These are phyloP conservation scores for Philaethria dido DNA, from an alignment of 2,888 invertebrate species.

Conservation along the genomic window DNA sequence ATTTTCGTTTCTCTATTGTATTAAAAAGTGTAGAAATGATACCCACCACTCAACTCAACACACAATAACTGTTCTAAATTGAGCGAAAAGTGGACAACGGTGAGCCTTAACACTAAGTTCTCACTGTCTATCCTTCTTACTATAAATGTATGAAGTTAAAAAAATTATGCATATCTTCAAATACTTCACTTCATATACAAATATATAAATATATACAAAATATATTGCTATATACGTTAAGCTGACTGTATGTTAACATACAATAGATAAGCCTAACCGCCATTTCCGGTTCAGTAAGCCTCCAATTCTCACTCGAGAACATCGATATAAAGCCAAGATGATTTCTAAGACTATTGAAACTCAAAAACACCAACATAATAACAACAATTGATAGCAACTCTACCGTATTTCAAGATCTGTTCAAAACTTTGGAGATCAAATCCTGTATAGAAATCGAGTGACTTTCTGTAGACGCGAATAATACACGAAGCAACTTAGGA, in stretches of 20 bases:
- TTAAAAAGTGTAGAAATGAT: too few relatives aligned
- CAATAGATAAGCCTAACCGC: not conserved
- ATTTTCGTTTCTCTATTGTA: too few relatives aligned
- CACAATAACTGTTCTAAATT: too few relatives aligned
- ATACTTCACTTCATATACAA: too few relatives aligned
- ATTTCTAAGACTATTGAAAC: not conserved
- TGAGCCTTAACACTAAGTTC: too few relatives aligned
- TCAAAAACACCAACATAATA: not conserved
- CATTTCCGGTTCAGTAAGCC: not conserved
- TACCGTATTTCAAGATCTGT: not conserved
- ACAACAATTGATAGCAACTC: not conserved
- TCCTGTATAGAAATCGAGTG: not conserved
- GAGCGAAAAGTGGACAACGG: too few relatives aligned
- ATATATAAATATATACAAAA: not conserved
- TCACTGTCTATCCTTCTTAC: too few relatives aligned
- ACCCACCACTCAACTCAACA: too few relatives aligned
- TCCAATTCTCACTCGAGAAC: not conserved
- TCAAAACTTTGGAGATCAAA: constrained; percentile 1
- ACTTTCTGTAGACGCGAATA: not conserved
- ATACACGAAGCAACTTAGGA: not conserved
- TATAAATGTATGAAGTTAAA: too few relatives aligned
- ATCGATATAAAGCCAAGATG: not conserved
- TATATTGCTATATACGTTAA: not conserved
- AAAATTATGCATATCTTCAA: too few relatives aligned
- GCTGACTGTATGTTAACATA: not conserved